Evolutionary conservation across 2,888 invertebrate species (phyloP).

Genomic region (Eilema griseolum): DNA sequence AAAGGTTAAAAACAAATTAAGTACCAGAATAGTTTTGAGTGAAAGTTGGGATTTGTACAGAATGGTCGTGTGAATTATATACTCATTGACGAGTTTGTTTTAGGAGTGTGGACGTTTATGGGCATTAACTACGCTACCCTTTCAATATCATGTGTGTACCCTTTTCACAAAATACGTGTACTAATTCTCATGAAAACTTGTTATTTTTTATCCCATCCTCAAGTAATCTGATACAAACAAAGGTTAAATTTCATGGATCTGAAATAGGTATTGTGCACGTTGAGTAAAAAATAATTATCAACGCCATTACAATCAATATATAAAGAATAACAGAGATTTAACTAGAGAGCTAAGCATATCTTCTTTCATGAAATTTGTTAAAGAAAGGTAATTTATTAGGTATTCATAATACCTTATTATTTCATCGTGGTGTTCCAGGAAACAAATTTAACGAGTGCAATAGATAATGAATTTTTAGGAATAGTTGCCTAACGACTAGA

Average conservation of each 20-base stretch:
- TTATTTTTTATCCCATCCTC: constrained; percentile 8
- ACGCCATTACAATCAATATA: not conserved
- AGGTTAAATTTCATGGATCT: not conserved
- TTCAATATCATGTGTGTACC: constrained; percentile 16
- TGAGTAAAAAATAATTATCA: not conserved
- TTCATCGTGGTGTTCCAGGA: not conserved
- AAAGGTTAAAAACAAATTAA: constrained; percentile 50
- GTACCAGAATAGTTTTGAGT: constrained; percentile 34
- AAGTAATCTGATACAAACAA: too few relatives aligned
- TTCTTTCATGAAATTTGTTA: not conserved
- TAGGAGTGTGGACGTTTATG: constrained; percentile 24
- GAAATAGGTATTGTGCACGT: too few relatives aligned
- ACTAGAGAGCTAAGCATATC: not conserved
- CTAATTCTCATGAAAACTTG: constrained; percentile 9
- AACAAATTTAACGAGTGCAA: not conserved
- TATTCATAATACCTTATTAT: not conserved
- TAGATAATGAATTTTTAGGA: not conserved
- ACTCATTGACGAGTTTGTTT: constrained; percentile 23
- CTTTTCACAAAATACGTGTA: constrained; percentile 9
- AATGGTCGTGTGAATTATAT: constrained; percentile 20
- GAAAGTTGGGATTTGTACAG: constrained; percentile 21
- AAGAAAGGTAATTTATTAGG: not conserved
- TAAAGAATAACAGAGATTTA: not conserved
- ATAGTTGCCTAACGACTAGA: not conserved
- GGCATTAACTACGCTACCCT: constrained; percentile 18